Evolutionary conservation across 1,140 invertebrate species (phyloP).

Genomic region (Lucilia sericata): DNA sequence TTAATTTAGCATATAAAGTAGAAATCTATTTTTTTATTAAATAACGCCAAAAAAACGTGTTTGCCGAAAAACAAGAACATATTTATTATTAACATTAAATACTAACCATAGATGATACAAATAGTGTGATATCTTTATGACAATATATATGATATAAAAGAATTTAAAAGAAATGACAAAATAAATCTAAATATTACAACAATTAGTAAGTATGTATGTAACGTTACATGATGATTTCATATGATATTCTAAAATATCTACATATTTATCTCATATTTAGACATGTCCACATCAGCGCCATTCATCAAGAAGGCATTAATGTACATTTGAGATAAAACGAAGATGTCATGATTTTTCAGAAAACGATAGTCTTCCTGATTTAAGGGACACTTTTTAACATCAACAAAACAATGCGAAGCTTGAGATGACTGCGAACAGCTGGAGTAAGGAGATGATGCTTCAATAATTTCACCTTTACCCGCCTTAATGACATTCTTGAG

Average conservation of each 20-base stretch:
- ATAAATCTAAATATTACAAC: neutral
- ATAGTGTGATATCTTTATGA: neutral
- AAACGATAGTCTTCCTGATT: constrained; percentile 48
- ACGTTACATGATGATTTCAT: neutral
- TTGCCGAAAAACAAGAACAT: constrained; percentile 1
- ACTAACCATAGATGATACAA: neutral
- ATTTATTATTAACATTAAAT: constrained; percentile 8
- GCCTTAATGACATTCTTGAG: constrained; percentile 78
- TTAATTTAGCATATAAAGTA: too few relatives aligned
- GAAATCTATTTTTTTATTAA: too few relatives aligned
- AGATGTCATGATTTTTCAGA: constrained; percentile 51
- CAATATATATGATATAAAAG: too few relatives aligned
- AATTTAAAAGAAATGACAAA: neutral
- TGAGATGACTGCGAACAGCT: constrained; percentile 43
- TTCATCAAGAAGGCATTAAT: constrained; percentile 62
- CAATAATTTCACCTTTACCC: constrained; percentile 77
- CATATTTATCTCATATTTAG: constrained; percentile 46
- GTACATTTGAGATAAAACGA: constrained; percentile 60
- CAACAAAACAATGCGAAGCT: constrained; percentile 63
- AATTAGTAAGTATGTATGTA: neutral
- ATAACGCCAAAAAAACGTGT: too few relatives aligned
- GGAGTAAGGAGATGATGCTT: constrained; percentile 62
- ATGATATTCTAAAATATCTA: neutral
- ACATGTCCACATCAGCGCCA: constrained; percentile 54
- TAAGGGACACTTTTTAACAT: constrained; percentile 58